Evolutionary conservation across 2,113 vertebrate species (phyloP), one percentile per base, ranked within the genome.

Genomic region (Bombycilla garrulus): DNA sequence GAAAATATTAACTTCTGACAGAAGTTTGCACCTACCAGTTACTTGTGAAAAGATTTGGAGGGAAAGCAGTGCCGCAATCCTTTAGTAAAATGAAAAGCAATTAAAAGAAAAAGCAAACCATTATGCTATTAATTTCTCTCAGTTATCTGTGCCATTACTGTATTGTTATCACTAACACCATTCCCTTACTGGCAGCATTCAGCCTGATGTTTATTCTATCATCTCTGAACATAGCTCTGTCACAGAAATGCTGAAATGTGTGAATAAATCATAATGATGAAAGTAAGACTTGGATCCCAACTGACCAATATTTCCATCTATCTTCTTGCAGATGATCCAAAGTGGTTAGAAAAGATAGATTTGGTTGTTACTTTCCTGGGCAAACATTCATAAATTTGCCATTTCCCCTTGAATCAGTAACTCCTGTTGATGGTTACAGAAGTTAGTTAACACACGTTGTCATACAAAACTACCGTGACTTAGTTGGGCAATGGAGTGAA

Each of bases 1-100:
- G 90, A 97, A 95, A 85, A 67, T 48, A 86, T 38, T 90, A 82
- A 83, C n/a, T 96, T 97, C 92, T 95, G 91, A 96, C 92, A 97
- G 71, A 90, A 89, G 71, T 84, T 90, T 97, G 47, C 15, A 82
- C 51, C 62, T 76, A 38, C 20, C 91, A 88, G 94, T 88, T 94
- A 83, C 60, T 93, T 82, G 57, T 94, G 79, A 96, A 96, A 97
- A 94, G 91, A 57, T 81, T 60, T 95, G 69, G 31, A 67, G 84
- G 65, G 69, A 96, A 96, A 92, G 40, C 60, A 81, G 74, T 95
- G 29, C 20, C 36, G 93, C 88, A 79, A 29, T 95, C 86, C 95
- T 94, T 86, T 51, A 91, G 54, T 81, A 88, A 78, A 70, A 81
- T 38, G 74, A 93, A 96, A 97, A 89, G 60, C 50, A 93, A 90